Evolutionary conservation across 2,797 vertebrate species (phyloP).

Genomic region (Pyrocephalus nanus): DNA sequence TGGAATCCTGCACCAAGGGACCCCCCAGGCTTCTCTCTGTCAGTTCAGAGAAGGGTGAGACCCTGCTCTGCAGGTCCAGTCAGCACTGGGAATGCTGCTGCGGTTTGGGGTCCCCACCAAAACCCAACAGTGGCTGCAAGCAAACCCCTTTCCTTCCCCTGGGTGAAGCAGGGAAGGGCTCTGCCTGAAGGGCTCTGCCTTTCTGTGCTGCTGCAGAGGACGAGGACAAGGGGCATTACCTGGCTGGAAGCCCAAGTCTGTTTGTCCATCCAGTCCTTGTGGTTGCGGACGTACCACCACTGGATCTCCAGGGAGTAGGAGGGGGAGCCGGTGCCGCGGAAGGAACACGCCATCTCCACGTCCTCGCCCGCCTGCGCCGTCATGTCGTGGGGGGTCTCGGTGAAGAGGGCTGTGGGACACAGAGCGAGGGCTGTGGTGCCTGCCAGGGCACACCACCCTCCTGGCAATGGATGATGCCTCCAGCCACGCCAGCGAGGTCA

Average conservation of each 20-base stretch:
- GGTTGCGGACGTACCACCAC: slow-evolving; percentile 94
- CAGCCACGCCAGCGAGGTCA: accelerated
- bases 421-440: not conserved
- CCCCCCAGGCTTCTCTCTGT: not conserved
- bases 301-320: slow-evolving; percentile 96
- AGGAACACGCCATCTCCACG: slow-evolving; percentile 97
- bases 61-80: accelerated
- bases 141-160: not conserved
- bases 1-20: not conserved
- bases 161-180: accelerated
- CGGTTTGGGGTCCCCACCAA: accelerated
- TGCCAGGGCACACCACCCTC: accelerated
- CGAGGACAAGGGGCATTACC: slow-evolving; percentile 65
- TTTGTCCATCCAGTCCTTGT: slow-evolving; percentile 83
- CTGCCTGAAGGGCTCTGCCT: not conserved
- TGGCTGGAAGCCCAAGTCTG: slow-evolving; percentile 81
- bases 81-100: not conserved
- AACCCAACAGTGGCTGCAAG: not conserved
- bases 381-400: slow-evolving; percentile 90
- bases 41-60: not conserved
- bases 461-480: accelerated
- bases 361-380: slow-evolving; percentile 87
- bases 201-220: accelerated
- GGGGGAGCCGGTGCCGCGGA: slow-evolving; percentile 88
- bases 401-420: slow-evolving; percentile 86